These are phyloP conservation scores for Pentalonia nigronervosa DNA, from an alignment of 1,140 invertebrate species.

Conservation along the genomic window DNA sequence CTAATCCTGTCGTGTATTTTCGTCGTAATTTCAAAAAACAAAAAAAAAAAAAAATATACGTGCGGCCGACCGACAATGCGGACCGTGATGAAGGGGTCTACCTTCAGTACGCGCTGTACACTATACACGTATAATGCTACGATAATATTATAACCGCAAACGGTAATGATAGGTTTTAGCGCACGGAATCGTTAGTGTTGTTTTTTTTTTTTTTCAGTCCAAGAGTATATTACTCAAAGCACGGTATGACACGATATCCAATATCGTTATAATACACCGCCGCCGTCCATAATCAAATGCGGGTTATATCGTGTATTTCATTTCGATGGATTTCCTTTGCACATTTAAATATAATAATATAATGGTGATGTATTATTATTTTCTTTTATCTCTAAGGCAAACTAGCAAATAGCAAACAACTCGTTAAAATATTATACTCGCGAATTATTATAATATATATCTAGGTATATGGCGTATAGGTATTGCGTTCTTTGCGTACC, in stretches of 20 bases:
- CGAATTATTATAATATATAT: neutral
- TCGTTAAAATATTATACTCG: slow-evolving; percentile 15
- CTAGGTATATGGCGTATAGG: too few species aligned
- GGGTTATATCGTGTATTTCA: slow-evolving; percentile 51
- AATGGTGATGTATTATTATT: neutral
- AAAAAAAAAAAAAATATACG: neutral
- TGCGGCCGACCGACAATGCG: neutral
- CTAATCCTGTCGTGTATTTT: neutral
- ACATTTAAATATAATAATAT: neutral
- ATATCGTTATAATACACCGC: slow-evolving; percentile 41
- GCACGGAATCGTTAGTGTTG: slow-evolving; percentile 47
- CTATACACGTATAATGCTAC: neutral
- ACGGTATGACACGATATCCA: slow-evolving; percentile 49
- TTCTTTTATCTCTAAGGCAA: neutral
- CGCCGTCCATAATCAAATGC: slow-evolving; percentile 36
- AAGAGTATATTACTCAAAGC: slow-evolving; percentile 43
- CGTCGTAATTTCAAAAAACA: neutral
- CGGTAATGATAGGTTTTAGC: slow-evolving; percentile 51
- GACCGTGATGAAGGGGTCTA: neutral
- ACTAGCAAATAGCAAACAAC: slow-evolving; percentile 19
- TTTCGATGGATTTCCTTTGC: slow-evolving; percentile 38
- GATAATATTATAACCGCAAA: slow-evolving; percentile 48
- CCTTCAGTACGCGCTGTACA: neutral
- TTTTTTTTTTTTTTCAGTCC: slow-evolving; percentile 7
- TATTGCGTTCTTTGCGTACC: neutral